Percentiles rank a stretch among this genome's conserved stretches.
Conservation (phyloP, 1,140 invertebrate genomes). For the Drosophila lowei region DNA sequence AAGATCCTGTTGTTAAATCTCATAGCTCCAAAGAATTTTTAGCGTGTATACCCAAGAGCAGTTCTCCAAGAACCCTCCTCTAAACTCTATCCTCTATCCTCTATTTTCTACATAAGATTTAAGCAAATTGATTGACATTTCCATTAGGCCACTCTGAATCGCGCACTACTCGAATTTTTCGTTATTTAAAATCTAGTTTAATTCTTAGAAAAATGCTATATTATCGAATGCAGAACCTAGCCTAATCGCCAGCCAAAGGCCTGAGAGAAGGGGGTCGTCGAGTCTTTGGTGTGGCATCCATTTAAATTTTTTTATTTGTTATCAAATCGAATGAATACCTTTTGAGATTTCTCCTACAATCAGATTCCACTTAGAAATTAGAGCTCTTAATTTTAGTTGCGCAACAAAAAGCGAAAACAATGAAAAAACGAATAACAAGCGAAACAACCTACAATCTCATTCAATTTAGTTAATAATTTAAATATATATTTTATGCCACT, state of each 20-base stretch:
- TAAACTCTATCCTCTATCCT: not conserved
- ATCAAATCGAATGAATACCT: constrained; percentile 47
- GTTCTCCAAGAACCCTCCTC: constrained; percentile 64
- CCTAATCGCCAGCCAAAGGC: constrained; percentile 2
- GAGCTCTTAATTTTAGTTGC: constrained; percentile 24
- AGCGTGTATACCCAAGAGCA: constrained; percentile 50
- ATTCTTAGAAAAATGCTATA: constrained; percentile 63
- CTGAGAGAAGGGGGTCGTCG: not conserved
- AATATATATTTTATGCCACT: constrained; percentile 30
- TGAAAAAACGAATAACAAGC: constrained; percentile 26
- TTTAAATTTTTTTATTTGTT: constrained; percentile 39
- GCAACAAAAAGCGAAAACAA: constrained; percentile 13
- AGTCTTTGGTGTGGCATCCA: constrained; percentile 2
- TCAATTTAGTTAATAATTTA: constrained; percentile 70
- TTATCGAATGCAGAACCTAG: constrained; percentile 29
- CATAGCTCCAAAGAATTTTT: constrained; percentile 75
- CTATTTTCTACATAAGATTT: constrained; percentile 58
- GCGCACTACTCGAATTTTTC: constrained; percentile 64
- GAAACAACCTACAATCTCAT: constrained; percentile 66
- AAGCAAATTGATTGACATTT: constrained; percentile 57
- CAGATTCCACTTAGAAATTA: constrained; percentile 59
- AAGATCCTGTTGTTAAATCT: constrained; percentile 77
- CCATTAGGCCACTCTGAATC: constrained; percentile 24
- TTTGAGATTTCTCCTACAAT: constrained; percentile 65
- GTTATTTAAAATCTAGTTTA: constrained; percentile 64